These are phyloP conservation scores for Lucifuga dentata DNA, from an alignment of 2,113 vertebrate genomes.

Conservation along the genomic window DNA sequence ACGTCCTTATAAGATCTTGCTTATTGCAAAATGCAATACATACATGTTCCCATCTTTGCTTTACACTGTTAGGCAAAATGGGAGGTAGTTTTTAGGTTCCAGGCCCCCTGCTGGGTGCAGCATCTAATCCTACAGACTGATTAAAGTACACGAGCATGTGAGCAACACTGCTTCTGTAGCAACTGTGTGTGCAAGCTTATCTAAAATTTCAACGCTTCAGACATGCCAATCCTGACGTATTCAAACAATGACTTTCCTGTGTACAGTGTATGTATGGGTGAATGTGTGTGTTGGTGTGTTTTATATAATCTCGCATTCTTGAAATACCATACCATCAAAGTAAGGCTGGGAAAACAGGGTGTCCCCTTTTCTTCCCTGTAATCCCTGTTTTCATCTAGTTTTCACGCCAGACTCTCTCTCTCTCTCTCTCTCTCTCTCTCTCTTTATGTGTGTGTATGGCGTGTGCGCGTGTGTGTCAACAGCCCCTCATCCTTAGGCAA, in stretches of 20 bases:
- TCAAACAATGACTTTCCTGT: conserved; percentile 59
- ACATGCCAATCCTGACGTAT: conserved; percentile 46
- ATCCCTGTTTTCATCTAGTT: conserved; percentile 67
- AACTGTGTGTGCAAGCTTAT: too few species aligned
- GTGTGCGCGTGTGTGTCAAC: conserved; percentile 51
- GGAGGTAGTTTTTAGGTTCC: too few species aligned
- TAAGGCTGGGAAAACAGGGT: conserved; percentile 61
- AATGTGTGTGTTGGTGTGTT: conserved; percentile 41
- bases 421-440: too few species aligned
- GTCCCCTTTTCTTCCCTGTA: conserved; percentile 72
- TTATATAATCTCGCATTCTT: conserved; percentile 75
- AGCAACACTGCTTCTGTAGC: too few species aligned
- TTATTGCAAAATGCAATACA: too few species aligned
- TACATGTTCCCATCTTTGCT: too few species aligned
- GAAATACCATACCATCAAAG: conserved; percentile 75
- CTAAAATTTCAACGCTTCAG: too few species aligned
- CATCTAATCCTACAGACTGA: too few species aligned
- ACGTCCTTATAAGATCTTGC: too few species aligned
- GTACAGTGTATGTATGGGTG: conserved; percentile 38
- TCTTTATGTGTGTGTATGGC: conserved; percentile 22
- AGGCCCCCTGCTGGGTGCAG: too few species aligned
- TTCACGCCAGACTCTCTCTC: conserved; percentile 69
- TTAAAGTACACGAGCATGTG: too few species aligned
- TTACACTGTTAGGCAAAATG: too few species aligned
- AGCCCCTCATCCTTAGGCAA: conserved; percentile 62